Evolutionary conservation across 2,888 invertebrate species (phyloP), one percentile per base, ranked within the genome.

Genomic region (Pinctada fucata): DNA sequence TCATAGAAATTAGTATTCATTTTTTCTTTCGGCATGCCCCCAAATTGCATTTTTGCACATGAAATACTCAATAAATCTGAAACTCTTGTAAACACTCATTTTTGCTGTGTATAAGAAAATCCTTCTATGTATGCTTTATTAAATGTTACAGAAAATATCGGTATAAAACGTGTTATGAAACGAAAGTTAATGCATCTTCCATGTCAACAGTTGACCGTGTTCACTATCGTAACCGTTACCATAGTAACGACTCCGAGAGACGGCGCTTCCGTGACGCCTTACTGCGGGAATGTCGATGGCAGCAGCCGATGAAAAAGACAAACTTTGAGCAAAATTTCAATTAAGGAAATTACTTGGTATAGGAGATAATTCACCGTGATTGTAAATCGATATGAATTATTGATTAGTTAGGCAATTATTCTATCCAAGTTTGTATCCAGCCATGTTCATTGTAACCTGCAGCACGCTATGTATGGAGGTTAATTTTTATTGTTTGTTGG

Each of bases 321-420:
- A 58, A 58, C 58, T 58, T 58, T 58, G 58, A 58, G 58, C 58
- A 58, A 58, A 58, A 58, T 58, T 58, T 58, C 58, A 58, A 58
- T 58, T 58, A 58, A 58, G 58, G 58, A 13, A 58, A 58, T 58
- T 58, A 58, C 58, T 58, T 58, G 58, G 58, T 58, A 58, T 58
- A 58, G 58, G 13, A 58, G 13, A 58, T 58, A 58, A 58, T 58
- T 58, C 58, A 58, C 58, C 8, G 58, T 58, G 58, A 58, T 58
- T 58, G 58, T 58, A 10, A 58, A 58, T 58, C 58, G 58, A 58
- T 58, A 58, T 58, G 58, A 58, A 58, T 10, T 58, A 58, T 58
- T 10, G 58, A 58, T 58, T 58, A 10, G 8, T 58, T 13, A 13
- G 58, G 58, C 13, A 58, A 58, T 58, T 58, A 58, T 58, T 13